Evolutionary conservation across 2,888 invertebrate genomes (phyloP), one percentile per base, ranked within the genome.

Genomic region (Drosophila meridiana): DNA sequence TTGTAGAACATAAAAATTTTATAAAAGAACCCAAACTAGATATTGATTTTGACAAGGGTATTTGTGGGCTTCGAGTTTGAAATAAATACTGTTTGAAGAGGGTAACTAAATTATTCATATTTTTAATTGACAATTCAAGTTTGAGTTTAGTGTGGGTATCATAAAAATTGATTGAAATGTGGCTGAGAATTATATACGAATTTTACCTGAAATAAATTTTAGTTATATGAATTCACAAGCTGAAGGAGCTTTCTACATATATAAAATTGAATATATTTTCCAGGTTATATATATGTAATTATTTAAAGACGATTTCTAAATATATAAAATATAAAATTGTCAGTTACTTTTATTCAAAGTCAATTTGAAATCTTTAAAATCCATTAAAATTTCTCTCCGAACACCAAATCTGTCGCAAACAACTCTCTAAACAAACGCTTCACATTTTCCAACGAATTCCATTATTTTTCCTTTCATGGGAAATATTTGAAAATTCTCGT

Each of bases 1-100:
- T 43, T 70, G 71, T 34, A 20, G 76, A 26, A 45, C 58, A 65
- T 65, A 64, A 64, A 76, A 75, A 69, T 59, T 14, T 36, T 69
- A 40, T 40, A 40, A 52, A 47, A 30, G 13, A 65, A 53, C 20
- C 26, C 38, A 13, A 7, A 14, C 8, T 47, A 13, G 45, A 38
- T 0, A 55, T 20, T 4, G 30, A 56, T 43, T 61, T 52, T 67
- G 32, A 66, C 28, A 28, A 14, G 28, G 34, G 28, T 36, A 38
- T 42, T 14, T 42, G n/a, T 50, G 58, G 14, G 45, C 28, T n/a
- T 34, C 32, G 3, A 3, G 9, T 26, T 3, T 20, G 11, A 52
- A 50, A 50, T 32, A 50, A 50, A 50, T 50, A 32, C 14, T 4
- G 4, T 28, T 32, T 28, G 14, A 7, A 14, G 14, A 2, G 50